Percentiles rank a stretch among this genome's conserved stretches.
Evolutionary conservation across 2,888 invertebrate genomes (phyloP).

Genomic region (Caenorhabditis macrosperma): DNA sequence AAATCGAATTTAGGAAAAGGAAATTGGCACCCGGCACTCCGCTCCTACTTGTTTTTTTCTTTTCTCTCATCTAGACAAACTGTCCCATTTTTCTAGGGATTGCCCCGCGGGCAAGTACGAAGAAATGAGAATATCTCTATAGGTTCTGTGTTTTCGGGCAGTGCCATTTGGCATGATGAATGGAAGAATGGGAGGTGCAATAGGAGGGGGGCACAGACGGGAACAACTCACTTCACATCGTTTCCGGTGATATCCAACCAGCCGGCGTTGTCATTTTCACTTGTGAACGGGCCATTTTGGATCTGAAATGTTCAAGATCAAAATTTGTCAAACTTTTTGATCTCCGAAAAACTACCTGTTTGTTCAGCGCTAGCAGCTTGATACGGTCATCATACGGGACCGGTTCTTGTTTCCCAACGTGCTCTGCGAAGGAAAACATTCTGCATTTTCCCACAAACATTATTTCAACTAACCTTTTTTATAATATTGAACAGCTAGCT

Average conservation of each 20-base stretch:
- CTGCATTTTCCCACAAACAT: background rate
- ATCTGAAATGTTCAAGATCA: conserved; percentile 47
- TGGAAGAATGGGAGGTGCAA: background rate
- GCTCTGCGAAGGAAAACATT: conserved; percentile 55
- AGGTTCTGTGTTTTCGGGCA: too few relatives aligned
- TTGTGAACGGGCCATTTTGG: conserved; percentile 67
- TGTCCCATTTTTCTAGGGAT: background rate
- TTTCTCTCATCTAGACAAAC: background rate
- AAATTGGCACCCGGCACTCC: conserved; percentile 5
- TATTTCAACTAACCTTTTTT: conserved; percentile 82
- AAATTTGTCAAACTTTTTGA: conserved; percentile 1
- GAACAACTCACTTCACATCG: conserved; percentile 75
- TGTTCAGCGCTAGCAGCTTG: conserved; percentile 74
- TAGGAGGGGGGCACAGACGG: background rate
- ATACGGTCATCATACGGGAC: conserved; percentile 75
- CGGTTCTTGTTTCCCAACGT: conserved; percentile 70
- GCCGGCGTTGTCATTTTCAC: conserved; percentile 70
- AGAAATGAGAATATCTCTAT: background rate
- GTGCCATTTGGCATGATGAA: background rate
- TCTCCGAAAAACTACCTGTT: conserved; percentile 68
- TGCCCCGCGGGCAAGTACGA: background rate
- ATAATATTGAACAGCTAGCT: conserved; percentile 91
- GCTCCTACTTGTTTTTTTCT: background rate
- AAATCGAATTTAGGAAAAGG: conserved; percentile 7
- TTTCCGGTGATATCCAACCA: conserved; percentile 78